These are phyloP conservation scores for Lophius americanus DNA, from an alignment of 2,797 vertebrate species.

Conservation along the genomic window DNA sequence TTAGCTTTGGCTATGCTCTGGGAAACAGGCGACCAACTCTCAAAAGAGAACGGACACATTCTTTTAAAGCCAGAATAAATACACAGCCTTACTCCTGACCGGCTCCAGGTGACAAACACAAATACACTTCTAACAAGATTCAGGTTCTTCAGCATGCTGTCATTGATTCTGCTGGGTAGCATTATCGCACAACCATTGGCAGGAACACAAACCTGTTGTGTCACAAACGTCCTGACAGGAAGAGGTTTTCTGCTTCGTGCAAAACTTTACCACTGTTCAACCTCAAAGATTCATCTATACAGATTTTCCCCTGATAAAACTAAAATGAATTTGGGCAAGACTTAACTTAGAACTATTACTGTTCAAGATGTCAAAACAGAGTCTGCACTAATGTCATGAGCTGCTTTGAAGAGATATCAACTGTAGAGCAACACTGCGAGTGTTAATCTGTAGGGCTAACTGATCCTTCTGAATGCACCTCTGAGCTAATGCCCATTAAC, in stretches of 20 bases:
- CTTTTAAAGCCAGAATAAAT: no score
- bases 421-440: neutral
- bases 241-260: neutral
- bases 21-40: no score
- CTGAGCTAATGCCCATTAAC: no score
- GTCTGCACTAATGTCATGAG: neutral
- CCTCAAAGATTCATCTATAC: no score
- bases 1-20: no score
- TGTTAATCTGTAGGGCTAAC: conserved; percentile 18
- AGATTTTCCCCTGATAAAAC: neutral
- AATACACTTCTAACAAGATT: no score
- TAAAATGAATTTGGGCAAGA: neutral
- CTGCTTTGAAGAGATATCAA: conserved; percentile 21
- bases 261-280: neutral
- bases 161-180: neutral
- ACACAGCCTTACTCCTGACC: no score
- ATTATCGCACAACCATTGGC: neutral
- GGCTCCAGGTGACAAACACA: no score
- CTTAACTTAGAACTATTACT: neutral
- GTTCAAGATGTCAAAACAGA: neutral
- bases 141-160: no score
- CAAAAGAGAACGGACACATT: no score
- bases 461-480: neutral
- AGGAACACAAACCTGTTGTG: neutral
- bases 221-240: neutral